These are phyloP conservation scores for Melanotaenia nigrans DNA, from an alignment of 2,797 vertebrate species.

Conservation along the genomic window DNA sequence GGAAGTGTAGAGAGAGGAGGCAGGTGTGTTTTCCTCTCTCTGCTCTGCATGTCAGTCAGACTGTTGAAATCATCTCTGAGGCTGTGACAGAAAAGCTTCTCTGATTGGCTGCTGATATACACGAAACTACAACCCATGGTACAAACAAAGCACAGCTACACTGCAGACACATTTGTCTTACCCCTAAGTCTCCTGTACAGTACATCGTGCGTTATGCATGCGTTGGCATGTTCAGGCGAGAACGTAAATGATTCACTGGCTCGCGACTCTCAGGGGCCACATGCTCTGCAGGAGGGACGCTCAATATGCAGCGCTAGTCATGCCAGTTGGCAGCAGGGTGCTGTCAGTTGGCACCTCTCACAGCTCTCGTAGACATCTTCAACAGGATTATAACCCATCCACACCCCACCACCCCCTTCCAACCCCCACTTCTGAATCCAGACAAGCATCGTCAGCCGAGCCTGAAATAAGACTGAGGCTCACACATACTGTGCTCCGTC, in stretches of 20 bases:
- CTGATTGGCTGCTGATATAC: no score
- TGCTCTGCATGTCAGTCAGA: constrained; percentile 51
- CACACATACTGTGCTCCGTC: constrained; percentile 45
- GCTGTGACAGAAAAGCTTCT: neutral
- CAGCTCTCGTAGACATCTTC: constrained; percentile 70
- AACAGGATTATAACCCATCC: constrained; percentile 56
- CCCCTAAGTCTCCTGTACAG: constrained; percentile 48
- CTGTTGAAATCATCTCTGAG: constrained; percentile 45
- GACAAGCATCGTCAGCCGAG: constrained; percentile 65
- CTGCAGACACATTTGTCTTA: no score
- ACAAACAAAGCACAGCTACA: constrained; percentile 34
- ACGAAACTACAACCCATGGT: neutral
- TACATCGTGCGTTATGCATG: constrained; percentile 58
- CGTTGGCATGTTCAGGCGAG: constrained; percentile 50
- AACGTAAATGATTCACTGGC: constrained; percentile 69
- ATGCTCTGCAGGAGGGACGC: constrained; percentile 53
- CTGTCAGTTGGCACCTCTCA: constrained; percentile 61
- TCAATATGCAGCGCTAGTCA: constrained; percentile 50
- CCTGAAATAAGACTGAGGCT: constrained; percentile 66
- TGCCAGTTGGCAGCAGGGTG: constrained; percentile 74
- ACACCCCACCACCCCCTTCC: constrained; percentile 35
- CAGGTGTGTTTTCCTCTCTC: neutral
- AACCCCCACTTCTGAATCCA: constrained; percentile 43
- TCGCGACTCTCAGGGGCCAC: constrained; percentile 54
- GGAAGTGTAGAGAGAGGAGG: constrained; percentile 15